Base-by-base conservation (phyloP, 1,140 invertebrate species). In the Ptiloglossa arizonensis region DNA sequence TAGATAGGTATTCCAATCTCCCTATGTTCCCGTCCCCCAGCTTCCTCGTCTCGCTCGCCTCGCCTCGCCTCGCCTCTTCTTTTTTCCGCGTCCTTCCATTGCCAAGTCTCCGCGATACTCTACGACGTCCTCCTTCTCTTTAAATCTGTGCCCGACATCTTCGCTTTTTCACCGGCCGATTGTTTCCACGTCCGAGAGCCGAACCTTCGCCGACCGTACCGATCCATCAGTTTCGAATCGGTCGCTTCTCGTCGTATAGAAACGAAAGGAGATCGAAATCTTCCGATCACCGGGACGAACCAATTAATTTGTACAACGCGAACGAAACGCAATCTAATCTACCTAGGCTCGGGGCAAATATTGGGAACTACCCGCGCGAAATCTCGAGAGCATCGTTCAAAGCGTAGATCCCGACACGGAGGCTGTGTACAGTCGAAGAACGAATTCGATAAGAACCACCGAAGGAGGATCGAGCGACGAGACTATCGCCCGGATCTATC, bases 1-100 rank as follows among this genome's bases (percentile, higher is more conserved):
- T 70, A 35, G 81, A 74, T 72, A 79, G 73, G 75, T 85, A 85
- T 86, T 85, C 80, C 84, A 85, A 86, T 86, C 80, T 79, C 77
- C 64, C 80, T 84, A 79, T 78, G 52, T 70, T 70, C 50, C 73
- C 72, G 54, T 57, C 71, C 62, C 79, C 82, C 57, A 50, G 80
- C 64, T 70, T 68, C 79, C n/a, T n/a, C n/a, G n/a, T n/a, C n/a
- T n/a, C n/a, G n/a, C n/a, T 19, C 48, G 29, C 56, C 27, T 41
- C 48, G 24, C 69, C 80, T 19, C 48, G 29, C 56, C 27, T 41
- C 48, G 24, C 48, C 35, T 54, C 69, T 38, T 27, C 6, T 59
- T 22, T 54, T 46, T 44, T 52, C 64, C 22, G n/a, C 38, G 62
- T 67, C 56, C 63, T 29, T 66, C 63, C 38, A 24, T 56, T n/a